Base-by-base conservation (phyloP, 2,113 vertebrate genomes). In the Isichthys henryi region DNA sequence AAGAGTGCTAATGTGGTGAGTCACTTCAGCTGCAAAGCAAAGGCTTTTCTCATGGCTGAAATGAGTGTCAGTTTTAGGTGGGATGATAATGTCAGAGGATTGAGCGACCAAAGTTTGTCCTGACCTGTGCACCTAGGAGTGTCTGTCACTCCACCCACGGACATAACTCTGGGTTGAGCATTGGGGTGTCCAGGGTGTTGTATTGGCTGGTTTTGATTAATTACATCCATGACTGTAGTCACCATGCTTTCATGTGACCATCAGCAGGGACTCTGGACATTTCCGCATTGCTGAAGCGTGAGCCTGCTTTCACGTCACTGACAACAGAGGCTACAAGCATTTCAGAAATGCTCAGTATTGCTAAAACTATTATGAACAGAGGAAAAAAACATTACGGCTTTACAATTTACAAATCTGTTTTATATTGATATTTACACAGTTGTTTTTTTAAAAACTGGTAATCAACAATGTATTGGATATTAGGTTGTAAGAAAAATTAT, bases 1-100 rank as follows among this genome's bases (percentile, higher is more conserved):
- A 19, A 10, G 86, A 93, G 91, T 93, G 91, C 91, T 91, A 92
- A 93, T 95, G 92, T 92, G 93, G 94, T 93, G 90, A 92, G 91
- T 91, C 93, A 92, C 92, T 94, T 92, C n/a, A 27, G 66, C 66
- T 35, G 31, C 70, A 39, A 84, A 48, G 31, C 70, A 39, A 84
- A 48, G 4, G 5, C 21, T 48, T 49, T 49, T 49, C 82, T 10
- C 15, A 17, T 43, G 15, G 35, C 13, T 74, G 9, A 74, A 9
- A 48, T 46, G 80, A 48, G 21, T 43, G 27, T 27, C 35, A n/a
- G 5, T 84, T 46, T 39, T 23, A n/a, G 35, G 23, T 84, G 19
- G 21, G 19, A 10, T 35, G 13, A 48, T 46, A 23, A 48, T 39
- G 5, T 84, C 82, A 48, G 21, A 84, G 9, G 39, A 46, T 13